Evolutionary conservation across 2,888 invertebrate species (phyloP).

Genomic region (Pteria penguin): DNA sequence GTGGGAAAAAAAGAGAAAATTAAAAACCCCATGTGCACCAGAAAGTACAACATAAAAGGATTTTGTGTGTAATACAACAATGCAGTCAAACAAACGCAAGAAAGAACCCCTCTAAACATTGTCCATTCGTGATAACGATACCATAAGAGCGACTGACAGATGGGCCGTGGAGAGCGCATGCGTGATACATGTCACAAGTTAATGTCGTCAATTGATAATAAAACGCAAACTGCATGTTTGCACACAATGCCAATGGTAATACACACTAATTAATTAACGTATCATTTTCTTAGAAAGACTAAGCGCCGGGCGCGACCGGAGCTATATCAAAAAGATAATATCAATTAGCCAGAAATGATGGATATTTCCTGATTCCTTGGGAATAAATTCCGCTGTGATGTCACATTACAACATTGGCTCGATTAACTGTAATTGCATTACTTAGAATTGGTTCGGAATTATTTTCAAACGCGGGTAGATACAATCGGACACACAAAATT

Average conservation of each 20-base stretch:
- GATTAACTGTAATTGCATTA: conserved; percentile 30
- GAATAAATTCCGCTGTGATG: conserved; percentile 18
- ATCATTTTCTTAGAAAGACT: neutral
- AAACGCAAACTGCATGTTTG: neutral
- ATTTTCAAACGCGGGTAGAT: conserved; percentile 16
- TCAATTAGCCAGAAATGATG: conserved; percentile 51
- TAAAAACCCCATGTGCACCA: too few relatives aligned
- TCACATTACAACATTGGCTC: neutral
- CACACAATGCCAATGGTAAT: neutral
- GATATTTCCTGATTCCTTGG: conserved; percentile 39
- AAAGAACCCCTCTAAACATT: too few relatives aligned
- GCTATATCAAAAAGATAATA: conserved; percentile 31
- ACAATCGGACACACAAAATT: too few relatives aligned
- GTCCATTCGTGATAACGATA: too few relatives aligned
- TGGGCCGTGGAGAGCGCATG: neutral
- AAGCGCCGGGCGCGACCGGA: neutral
- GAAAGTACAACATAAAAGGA: too few relatives aligned
- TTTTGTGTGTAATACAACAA: too few relatives aligned
- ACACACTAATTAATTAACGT: neutral
- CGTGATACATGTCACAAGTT: neutral
- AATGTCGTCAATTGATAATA: neutral
- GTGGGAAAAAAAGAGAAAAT: too few relatives aligned
- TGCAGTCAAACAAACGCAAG: too few relatives aligned
- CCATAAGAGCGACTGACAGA: neutral
- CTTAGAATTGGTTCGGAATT: conserved; percentile 25